Conservation (phyloP, 2,113 vertebrate species). For the Falcunculus frontatus region DNA sequence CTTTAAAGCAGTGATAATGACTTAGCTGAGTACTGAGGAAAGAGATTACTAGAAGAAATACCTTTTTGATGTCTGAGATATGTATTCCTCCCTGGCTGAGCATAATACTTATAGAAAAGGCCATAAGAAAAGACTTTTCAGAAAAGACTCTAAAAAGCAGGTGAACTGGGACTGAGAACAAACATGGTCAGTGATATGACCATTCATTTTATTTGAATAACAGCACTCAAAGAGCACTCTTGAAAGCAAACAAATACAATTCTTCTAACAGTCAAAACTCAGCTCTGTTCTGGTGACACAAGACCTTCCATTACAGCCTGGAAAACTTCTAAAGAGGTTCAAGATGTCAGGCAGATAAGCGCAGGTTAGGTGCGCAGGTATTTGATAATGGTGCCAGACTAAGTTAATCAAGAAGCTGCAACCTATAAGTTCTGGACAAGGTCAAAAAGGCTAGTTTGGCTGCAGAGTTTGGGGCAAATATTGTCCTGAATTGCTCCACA, state of each 20-base stretch:
- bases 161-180: not conserved
- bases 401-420: not conserved
- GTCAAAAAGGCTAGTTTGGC: not conserved
- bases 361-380: not conserved
- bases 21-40: not conserved
- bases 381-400: not conserved
- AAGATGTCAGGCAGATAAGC: not conserved
- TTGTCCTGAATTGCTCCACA: not conserved
- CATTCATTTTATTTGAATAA: not conserved
- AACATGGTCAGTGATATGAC: not conserved
- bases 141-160: not conserved
- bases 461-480: not conserved
- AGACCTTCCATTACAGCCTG: not conserved
- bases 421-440: not conserved
- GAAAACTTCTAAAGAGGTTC: not conserved
- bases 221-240: not conserved
- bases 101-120: not conserved
- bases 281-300: not conserved
- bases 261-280: not conserved
- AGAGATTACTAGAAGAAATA: not conserved
- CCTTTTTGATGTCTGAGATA: not conserved
- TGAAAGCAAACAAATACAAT: not conserved
- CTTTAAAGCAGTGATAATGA: not conserved
- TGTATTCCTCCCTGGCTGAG: not conserved
- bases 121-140: not conserved